These are phyloP conservation scores for Muscina levida DNA, from an alignment of 2,888 invertebrate species.

Conservation along the genomic window DNA sequence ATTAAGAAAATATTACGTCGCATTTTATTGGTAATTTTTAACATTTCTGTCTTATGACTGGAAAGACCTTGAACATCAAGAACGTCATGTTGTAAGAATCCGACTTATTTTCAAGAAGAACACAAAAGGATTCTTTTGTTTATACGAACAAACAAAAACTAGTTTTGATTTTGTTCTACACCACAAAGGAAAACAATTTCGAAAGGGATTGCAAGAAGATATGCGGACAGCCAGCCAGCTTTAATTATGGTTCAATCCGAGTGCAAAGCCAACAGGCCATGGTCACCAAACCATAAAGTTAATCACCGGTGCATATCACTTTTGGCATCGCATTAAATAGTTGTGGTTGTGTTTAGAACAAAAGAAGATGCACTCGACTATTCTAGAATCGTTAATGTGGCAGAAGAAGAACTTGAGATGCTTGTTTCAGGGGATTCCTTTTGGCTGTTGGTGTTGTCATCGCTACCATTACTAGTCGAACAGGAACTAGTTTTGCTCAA, in stretches of 20 bases:
- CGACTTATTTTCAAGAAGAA: not conserved
- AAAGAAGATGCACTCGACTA: not conserved
- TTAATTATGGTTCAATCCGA: not conserved
- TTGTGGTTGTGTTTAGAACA: not conserved
- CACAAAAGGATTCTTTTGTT: conserved; percentile 9
- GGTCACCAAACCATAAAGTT: not conserved
- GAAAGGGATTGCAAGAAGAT: not conserved
- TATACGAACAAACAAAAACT: not conserved
- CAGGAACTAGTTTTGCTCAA: not conserved
- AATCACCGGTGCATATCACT: not conserved
- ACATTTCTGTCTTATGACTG: no score
- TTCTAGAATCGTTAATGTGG: not conserved
- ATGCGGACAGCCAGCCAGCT: not conserved
- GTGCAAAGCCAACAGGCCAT: not conserved
- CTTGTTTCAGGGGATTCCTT: conserved; percentile 49
- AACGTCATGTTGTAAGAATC: not conserved
- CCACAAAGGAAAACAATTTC: not conserved
- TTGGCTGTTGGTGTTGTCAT: not conserved
- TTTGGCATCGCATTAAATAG: not conserved
- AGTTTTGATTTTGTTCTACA: not conserved
- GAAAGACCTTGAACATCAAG: no score
- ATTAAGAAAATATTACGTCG: no score
- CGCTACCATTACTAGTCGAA: not conserved
- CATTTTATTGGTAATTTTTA: no score
- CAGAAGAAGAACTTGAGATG: not conserved